Evolutionary conservation across 2,113 vertebrate species (phyloP), one percentile per base, ranked within the genome.

Genomic region (Forbesichthys agassizii): DNA sequence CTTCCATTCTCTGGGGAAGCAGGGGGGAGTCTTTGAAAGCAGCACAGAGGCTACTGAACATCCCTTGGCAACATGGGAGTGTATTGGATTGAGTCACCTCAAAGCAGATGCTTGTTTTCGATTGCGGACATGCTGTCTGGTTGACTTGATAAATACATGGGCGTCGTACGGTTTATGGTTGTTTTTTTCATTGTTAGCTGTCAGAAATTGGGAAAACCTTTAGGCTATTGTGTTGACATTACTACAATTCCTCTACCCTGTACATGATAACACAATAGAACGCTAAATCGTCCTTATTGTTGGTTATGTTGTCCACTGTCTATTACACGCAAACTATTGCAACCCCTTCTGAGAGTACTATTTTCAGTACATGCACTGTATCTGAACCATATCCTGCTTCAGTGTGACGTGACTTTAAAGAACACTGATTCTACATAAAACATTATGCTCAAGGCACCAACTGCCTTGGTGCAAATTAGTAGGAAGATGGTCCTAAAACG

Each of bases 1-100:
- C 46, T 4, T 14, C 46, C 42, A 20, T 47, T 82, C 80, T 78
- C 77, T 42, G 56, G 79, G 72, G 84, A 85, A 70, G 61, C 57
- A 51, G 63, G 18, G 60, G 58, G 48, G 36, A 73, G 76, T 67
- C 71, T 85, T 81, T 73, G 83, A 88, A 88, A 73, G 85, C 61
- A 60, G 52, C 46, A 73, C 69, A 67, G 77, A 73, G 76, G 51
- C 73, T 63, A 68, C 72, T 71, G 66, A 80, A 86, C 61, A 66
- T 63, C 64, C 42, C 74, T 27, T 64, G 81, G 80, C 71, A 59
- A 71, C 68, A 73, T 48, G 9, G n/a, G 66, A 80, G 69, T 73
- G 62, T 61, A 75, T 60, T 53, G 64, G 77, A n/a, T 53, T 51
- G 52, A 52, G 49, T 12, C 49, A 51, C 54, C 56, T 78, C 36